phyloP scores from a whole-genome alignment of 2,888 invertebrate genomes.

The Hypsopygia costalis region DNA sequence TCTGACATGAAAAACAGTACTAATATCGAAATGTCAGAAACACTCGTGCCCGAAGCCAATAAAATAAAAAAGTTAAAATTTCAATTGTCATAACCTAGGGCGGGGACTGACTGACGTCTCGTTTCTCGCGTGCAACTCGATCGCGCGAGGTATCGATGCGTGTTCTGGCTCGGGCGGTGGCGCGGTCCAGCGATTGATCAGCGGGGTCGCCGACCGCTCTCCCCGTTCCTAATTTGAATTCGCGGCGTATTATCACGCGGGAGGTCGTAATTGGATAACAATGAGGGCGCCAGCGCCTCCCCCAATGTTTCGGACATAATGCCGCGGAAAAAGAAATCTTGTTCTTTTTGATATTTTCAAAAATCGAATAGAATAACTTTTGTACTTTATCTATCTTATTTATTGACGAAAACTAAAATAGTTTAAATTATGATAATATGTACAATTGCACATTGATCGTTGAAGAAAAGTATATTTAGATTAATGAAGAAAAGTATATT shows the following conservation, averaged over 20 bases:
- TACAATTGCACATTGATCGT: too few species aligned
- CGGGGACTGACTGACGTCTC: constrained; percentile 4
- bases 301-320: constrained; percentile 47
- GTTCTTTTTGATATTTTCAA: not conserved
- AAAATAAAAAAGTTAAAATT: constrained; percentile 9
- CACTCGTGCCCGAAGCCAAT: constrained; percentile 3
- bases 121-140: constrained; percentile 15
- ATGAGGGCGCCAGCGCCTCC: constrained; percentile 72
- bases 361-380: constrained; percentile 1
- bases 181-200: constrained; percentile 71
- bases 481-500: too few species aligned
- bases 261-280: constrained; percentile 78
- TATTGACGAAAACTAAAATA: not conserved
- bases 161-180: constrained; percentile 22
- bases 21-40: constrained; percentile 2
- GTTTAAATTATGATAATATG: too few species aligned
- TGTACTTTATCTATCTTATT: constrained; percentile 1
- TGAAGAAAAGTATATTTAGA: too few species aligned
- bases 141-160: constrained; percentile 30
- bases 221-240: constrained; percentile 77
- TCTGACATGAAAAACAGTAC: too few species aligned
- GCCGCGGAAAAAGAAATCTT: constrained; percentile 30
- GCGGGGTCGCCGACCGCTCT: constrained; percentile 74
- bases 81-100: constrained; percentile 8
- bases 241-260: constrained; percentile 76